phyloP scores from a whole-genome alignment of 2,113 vertebrate genomes.

The Oryctolagus cuniculus region mOryCun1.1 NC_091435.1:30797001-30797500 shows the following conservation, averaged over 20 bases:
- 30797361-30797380: background rate
- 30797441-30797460: slow-evolving; percentile 43
- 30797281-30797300: slow-evolving; percentile 64
- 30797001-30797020: background rate
- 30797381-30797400: slow-evolving; percentile 15
- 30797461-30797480: slow-evolving; percentile 54
- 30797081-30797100: background rate
- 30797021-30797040: slow-evolving; percentile 50
- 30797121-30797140: slow-evolving; percentile 37
- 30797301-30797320: slow-evolving; percentile 47
- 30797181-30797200: slow-evolving; percentile 74
- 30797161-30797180: slow-evolving; percentile 77
- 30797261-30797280: slow-evolving; percentile 63
- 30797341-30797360: slow-evolving; percentile 61
- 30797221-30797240: slow-evolving; percentile 77
- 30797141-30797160: slow-evolving; percentile 56
- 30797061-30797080: slow-evolving; percentile 14
- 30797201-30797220: slow-evolving; percentile 71
- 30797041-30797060: slow-evolving; percentile 30
- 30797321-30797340: slow-evolving; percentile 19
- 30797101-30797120: background rate
- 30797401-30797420: slow-evolving; percentile 44
- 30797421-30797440: slow-evolving; percentile 39
- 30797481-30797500: slow-evolving; percentile 57
- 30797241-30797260: slow-evolving; percentile 74